Evolutionary conservation across 2,888 invertebrate species (phyloP), one percentile per base, ranked within the genome.

Genomic region (Melanostoma scalare): DNA sequence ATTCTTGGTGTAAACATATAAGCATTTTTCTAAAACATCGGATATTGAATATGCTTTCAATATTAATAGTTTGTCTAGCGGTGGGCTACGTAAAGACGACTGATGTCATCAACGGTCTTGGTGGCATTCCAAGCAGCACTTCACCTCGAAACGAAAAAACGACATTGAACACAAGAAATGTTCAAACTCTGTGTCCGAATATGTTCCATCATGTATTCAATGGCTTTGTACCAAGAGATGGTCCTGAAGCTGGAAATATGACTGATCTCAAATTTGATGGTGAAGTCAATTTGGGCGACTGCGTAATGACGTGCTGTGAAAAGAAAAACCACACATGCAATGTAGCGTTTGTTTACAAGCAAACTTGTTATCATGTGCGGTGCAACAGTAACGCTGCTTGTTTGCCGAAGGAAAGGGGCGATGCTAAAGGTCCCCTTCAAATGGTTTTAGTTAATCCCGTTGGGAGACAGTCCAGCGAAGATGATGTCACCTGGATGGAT

Each of bases 371-470:
- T 89, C 95, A 96, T 90, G 94, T 96, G 20, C 93, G 93, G 77
- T 96, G 96, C 90, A 92, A 91, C 4, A 95, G 92, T 86, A 94
- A 95, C 88, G 94, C 95, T 88, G 91, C 94, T 38, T 96, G 96
- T 87, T 88, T 94, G 85, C 96, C 96, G 0, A 92, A 94, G 20
- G 92, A 93, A 53, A 93, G 94, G 52, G 90, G 92, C 6, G 94
- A 94, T 86, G 92, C 93, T 86, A 92, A 93, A 6, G 93, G 93
- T 44, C 94, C 94, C 87, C 93, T 95, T 0, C 94, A 93, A 73
- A 95, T 96, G 95, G 94, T 96, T 52, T 90, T 96, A 44, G 95
- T 96, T 0, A 94, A 94, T 89, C 96, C 96, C 3, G 93, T 94
- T 31, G 91, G 93, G 0, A 44, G 20, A 0, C 78, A 75, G 9